A percentile compares a stretch with the other conserved stretches of the same genome.
Evolutionary conservation across 2,888 invertebrate genomes (phyloP).

Genomic region (Drosophila tripunctata): DNA sequence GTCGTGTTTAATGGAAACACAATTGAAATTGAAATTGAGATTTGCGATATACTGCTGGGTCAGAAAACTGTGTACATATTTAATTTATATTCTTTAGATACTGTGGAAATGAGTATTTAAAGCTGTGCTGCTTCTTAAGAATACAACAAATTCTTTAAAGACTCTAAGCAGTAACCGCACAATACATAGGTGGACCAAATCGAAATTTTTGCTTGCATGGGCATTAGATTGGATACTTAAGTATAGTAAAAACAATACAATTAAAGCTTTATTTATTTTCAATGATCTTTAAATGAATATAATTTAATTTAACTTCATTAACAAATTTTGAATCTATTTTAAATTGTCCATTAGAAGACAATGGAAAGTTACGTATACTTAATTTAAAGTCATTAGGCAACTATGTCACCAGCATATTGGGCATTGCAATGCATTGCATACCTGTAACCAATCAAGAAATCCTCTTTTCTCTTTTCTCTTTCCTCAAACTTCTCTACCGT

Average conservation of each 20-base stretch:
- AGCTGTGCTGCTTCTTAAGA: too few species aligned
- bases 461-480: neutral
- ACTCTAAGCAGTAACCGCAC: too few species aligned
- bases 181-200: too few species aligned
- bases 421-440: neutral
- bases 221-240: too few species aligned
- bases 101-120: too few species aligned
- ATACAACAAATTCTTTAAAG: too few species aligned
- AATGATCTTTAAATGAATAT: too few species aligned
- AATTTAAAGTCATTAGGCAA: neutral
- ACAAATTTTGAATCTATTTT: too few species aligned
- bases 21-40: neutral
- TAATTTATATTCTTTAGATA: neutral
- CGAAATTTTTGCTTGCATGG: too few species aligned
- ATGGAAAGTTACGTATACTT: neutral
- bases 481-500: neutral
- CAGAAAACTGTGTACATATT: neutral
- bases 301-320: too few species aligned
- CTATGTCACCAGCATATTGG: constrained; percentile 9
- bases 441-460: constrained; percentile 27
- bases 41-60: neutral
- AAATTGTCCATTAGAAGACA: neutral
- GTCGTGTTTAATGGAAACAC: neutral
- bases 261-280: too few species aligned
- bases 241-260: too few species aligned